Percentiles rank a stretch among this genome's conserved stretches.
phyloP scores from a whole-genome alignment of 2,113 vertebrate species.

The Lota lota region DNA sequence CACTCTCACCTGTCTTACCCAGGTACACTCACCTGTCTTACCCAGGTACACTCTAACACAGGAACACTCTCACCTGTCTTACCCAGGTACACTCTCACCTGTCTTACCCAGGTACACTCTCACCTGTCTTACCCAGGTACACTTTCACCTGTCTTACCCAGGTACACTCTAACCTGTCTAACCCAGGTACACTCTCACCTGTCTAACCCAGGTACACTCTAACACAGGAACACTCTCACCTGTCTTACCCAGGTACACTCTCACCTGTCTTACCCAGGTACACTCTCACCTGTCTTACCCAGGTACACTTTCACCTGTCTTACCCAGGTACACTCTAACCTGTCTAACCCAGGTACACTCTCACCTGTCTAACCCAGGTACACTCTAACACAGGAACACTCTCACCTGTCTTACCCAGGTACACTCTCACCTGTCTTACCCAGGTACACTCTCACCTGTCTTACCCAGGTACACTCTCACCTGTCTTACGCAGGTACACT shows the following conservation, averaged over 20 bases:
- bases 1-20: not conserved
- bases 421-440: not conserved
- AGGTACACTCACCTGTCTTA: not conserved
- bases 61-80: no score
- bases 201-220: no score
- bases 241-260: no score
- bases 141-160: constrained; percentile 65
- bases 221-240: not conserved
- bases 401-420: not conserved
- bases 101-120: not conserved
- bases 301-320: not conserved
- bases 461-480: not conserved
- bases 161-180: constrained; percentile 63
- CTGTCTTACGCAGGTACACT: no score
- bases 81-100: not conserved
- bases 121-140: not conserved
- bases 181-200: not conserved
- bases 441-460: not conserved
- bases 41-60: no score
- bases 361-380: not conserved
- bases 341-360: not conserved
- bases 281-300: not conserved
- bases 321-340: not conserved
- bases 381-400: constrained; percentile 87
- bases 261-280: not conserved